Base-by-base conservation (phyloP, 1,140 invertebrate genomes). In the Hyposmocoma kahamanoa region DNA sequence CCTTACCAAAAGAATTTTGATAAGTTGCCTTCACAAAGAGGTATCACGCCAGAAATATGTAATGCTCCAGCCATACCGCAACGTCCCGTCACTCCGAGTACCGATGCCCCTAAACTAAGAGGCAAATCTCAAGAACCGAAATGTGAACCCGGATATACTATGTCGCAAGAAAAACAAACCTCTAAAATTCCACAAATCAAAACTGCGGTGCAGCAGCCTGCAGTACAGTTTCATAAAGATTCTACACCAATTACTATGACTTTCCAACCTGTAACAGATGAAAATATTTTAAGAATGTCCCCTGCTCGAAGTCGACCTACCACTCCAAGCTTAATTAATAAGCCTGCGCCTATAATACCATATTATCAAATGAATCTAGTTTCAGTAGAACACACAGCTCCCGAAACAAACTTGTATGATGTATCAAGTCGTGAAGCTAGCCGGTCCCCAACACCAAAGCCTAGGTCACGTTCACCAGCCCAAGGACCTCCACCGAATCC, bases 291-390 rank as follows among this genome's bases (percentile, higher is more conserved):
- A 39, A 74, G 74, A 75, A 77, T 52, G 58, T 89, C 79, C 59
- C 87, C 76, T 44, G 62, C 60, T 15, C 63, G 73, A 42, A 87
- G 84, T 59, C 73, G 90, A 38, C 82, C 90, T 19, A 84, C 86
- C 47, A 90, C 90, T 39, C 90, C 90, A 1, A 90, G 89, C 71
- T 70, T 89, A 72, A 91, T 89, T 47, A 90, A 90, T 71, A 91
- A 91, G 84, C 88, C 90, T 42, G 89, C 90, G 0, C 89, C 90
- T 10, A 85, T 90, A 45, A 86, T 91, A 48, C 91, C 91, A 15
- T 89, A 88, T 67, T 92, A 92, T 67, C 90, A 92, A 70, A 89
- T 90, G 72, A 91, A 90, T 75, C 86, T 92, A 53, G 87, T 89
- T 30, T 85, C 89, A 36, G 87, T 90, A 15, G 89, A 90, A 61